These are phyloP conservation scores for Eriocheir sinensis DNA, from an alignment of 1,140 invertebrate genomes.

Conservation along the genomic window DNA sequence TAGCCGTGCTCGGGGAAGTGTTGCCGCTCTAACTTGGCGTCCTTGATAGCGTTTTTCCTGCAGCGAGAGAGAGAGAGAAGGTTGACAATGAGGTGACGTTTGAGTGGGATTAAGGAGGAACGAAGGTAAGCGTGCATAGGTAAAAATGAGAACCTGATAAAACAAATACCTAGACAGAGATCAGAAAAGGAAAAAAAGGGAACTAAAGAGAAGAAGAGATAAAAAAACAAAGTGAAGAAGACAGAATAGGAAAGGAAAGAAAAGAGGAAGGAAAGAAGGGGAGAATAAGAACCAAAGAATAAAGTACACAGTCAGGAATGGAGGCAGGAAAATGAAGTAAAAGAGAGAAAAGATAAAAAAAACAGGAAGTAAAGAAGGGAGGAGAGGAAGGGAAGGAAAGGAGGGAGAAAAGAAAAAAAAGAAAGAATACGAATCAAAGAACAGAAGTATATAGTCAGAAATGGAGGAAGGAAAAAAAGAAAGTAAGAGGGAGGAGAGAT, in stretches of 20 bases:
- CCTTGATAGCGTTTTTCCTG: constrained; percentile 43
- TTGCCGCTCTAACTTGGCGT: constrained; percentile 42
- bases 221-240: neutral
- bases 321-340: neutral
- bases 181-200: neutral
- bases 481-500: neutral
- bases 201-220: neutral
- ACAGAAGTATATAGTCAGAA: no score
- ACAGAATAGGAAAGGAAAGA: neutral
- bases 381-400: neutral
- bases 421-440: no score
- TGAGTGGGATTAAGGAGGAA: neutral
- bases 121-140: neutral
- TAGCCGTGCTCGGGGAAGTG: constrained; percentile 53
- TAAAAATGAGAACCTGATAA: neutral
- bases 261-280: neutral
- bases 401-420: neutral
- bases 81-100: neutral
- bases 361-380: neutral
- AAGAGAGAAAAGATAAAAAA: neutral
- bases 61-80: neutral
- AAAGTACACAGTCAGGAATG: no score
- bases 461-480: neutral
- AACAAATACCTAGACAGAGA: no score
- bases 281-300: no score